A percentile compares a stretch with the other conserved stretches of the same genome.
These are phyloP conservation scores for Argynnis bischoffii DNA, from an alignment of 2,888 invertebrate species.

Conservation along the genomic window DNA sequence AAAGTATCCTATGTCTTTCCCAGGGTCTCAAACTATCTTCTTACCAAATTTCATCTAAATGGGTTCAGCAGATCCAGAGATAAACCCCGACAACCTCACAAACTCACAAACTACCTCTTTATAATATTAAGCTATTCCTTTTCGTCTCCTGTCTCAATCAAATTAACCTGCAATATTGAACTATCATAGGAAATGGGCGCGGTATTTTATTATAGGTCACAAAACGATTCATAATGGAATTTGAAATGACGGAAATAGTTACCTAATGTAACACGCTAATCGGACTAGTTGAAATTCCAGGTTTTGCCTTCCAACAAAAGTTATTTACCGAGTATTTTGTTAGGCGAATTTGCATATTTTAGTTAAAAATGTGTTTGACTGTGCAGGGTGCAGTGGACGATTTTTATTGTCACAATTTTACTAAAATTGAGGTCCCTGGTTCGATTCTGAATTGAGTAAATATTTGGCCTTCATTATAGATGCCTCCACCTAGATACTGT, in stretches of 20 bases:
- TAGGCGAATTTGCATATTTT: background rate
- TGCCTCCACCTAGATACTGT: no score
- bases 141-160: background rate
- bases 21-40: no score
- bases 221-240: slow-evolving; percentile 10
- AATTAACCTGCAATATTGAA: slow-evolving; percentile 20
- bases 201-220: slow-evolving; percentile 16
- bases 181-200: slow-evolving; percentile 15
- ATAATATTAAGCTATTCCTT: background rate
- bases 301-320: background rate
- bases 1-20: no score
- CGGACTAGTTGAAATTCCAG: background rate
- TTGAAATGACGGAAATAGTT: slow-evolving; percentile 11
- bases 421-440: no score
- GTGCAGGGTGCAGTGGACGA: no score
- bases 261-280: background rate
- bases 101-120: no score
- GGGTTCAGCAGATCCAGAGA: no score
- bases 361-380: no score
- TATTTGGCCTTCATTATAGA: no score
- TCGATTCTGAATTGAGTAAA: no score
- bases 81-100: background rate
- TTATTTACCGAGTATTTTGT: background rate
- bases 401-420: no score
- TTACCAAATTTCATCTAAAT: no score